A percentile compares a stretch with the other conserved stretches of the same genome.
These are phyloP conservation scores for Liodrosophila aerea DNA, from an alignment of 2,888 invertebrate species.

Conservation along the genomic window DNA sequence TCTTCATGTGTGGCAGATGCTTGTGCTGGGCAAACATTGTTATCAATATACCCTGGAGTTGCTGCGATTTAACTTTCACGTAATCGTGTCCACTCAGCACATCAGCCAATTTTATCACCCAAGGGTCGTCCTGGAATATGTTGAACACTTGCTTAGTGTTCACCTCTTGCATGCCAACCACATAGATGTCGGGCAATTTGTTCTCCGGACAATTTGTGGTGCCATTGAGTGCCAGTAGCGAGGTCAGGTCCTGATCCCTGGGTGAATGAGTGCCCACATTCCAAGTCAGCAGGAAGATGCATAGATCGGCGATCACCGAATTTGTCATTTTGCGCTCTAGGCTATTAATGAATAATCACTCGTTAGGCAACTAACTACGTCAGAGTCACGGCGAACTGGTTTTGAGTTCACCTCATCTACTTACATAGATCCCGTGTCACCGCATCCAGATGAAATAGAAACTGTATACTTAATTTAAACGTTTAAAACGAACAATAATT, in stretches of 20 bases:
- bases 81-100: slow-evolving; percentile 87
- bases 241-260: slow-evolving; percentile 87
- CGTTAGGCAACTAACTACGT: slow-evolving; percentile 46
- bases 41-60: slow-evolving; percentile 92
- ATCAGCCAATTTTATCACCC: slow-evolving; percentile 88
- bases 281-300: slow-evolving; percentile 92
- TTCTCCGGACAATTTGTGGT: slow-evolving; percentile 85
- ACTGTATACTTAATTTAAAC: not conserved
- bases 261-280: slow-evolving; percentile 93
- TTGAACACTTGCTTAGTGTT: slow-evolving; percentile 92
- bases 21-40: slow-evolving; percentile 90
- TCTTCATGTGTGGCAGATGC: slow-evolving; percentile 90
- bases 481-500: slow-evolving; percentile 36
- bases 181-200: slow-evolving; percentile 90
- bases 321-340: slow-evolving; percentile 44
- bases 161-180: slow-evolving; percentile 95
- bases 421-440: not conserved
- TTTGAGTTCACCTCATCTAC: slow-evolving; percentile 28
- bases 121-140: slow-evolving; percentile 91
- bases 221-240: slow-evolving; percentile 86
- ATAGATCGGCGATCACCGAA: slow-evolving; percentile 73
- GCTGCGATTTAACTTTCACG: slow-evolving; percentile 90
- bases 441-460: slow-evolving; percentile 10
- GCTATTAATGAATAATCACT: slow-evolving; percentile 44
- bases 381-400: slow-evolving; percentile 29